Conservation (phyloP, 1,140 invertebrate genomes). For the Semibalanus balanoides region DNA sequence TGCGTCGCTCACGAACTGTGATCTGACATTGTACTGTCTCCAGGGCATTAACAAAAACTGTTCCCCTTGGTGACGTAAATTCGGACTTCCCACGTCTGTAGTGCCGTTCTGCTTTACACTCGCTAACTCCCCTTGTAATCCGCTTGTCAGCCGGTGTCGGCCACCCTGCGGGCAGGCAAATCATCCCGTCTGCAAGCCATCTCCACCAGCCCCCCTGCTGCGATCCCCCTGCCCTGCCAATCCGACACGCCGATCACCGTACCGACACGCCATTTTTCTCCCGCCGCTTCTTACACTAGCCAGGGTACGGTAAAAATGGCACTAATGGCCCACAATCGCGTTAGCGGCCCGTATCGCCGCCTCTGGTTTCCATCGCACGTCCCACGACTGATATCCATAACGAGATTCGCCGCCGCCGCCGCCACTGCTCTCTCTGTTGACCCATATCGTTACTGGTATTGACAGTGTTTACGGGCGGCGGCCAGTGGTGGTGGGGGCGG, state of each 20-base stretch:
- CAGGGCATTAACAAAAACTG: too few relatives aligned
- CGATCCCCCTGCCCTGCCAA: background rate
- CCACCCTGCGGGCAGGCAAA: too few relatives aligned
- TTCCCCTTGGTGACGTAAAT: too few relatives aligned
- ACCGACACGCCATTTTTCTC: background rate
- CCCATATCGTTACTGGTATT: background rate
- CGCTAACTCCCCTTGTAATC: too few relatives aligned
- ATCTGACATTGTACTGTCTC: too few relatives aligned
- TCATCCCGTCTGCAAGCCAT: too few relatives aligned
- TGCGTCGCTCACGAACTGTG: too few relatives aligned
- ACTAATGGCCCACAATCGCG: background rate
- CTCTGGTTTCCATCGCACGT: background rate
- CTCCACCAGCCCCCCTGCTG: too few relatives aligned
- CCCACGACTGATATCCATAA: background rate
- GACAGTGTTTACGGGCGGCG: background rate
- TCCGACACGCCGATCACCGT: background rate
- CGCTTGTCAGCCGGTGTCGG: too few relatives aligned
- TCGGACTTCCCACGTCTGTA: too few relatives aligned
- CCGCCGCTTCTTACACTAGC: background rate
- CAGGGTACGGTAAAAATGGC: background rate
- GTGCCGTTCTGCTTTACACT: too few relatives aligned
- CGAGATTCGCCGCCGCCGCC: background rate
- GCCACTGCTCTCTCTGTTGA: background rate
- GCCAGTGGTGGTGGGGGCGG: too few relatives aligned
- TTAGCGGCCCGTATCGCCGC: background rate